Evolutionary conservation across 2,113 vertebrate genomes (phyloP).

Genomic region (Macroglossus sobrinus): DNA sequence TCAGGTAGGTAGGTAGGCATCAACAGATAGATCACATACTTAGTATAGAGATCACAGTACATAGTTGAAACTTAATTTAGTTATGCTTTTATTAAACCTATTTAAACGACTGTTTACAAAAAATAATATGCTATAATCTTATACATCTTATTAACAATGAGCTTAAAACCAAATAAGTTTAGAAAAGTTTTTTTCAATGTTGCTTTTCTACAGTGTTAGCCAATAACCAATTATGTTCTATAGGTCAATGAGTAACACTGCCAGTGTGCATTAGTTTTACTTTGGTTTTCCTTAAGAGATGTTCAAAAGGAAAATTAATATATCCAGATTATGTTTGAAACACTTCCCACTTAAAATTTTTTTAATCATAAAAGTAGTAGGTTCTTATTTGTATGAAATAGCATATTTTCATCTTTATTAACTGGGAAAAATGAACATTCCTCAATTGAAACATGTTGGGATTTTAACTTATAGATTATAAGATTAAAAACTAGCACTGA

Average conservation of each 20-base stretch:
- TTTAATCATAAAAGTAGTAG: not conserved
- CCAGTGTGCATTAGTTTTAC: not conserved
- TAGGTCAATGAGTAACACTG: not conserved
- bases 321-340: not conserved
- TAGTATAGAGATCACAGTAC: slow-evolving; percentile 24
- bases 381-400: not conserved
- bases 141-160: not conserved
- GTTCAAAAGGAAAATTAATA: slow-evolving; percentile 22
- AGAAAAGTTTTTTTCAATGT: not conserved
- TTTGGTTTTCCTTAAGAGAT: slow-evolving; percentile 23
- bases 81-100: slow-evolving; percentile 26
- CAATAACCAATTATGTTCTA: not conserved
- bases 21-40: slow-evolving; percentile 22
- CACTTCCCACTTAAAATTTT: not conserved
- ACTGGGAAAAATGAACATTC: not conserved
- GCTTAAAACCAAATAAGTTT: not conserved
- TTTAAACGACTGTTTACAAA: not conserved
- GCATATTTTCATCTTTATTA: not conserved
- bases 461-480: not conserved
- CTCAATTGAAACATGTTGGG: not conserved
- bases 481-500: slow-evolving; percentile 15
- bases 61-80: slow-evolving; percentile 1
- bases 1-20: slow-evolving; percentile 56
- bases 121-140: not conserved
- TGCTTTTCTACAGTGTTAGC: not conserved